phyloP scores from a whole-genome alignment of 2,888 invertebrate genomes.

The Caenorhabditis macrosperma region DNA sequence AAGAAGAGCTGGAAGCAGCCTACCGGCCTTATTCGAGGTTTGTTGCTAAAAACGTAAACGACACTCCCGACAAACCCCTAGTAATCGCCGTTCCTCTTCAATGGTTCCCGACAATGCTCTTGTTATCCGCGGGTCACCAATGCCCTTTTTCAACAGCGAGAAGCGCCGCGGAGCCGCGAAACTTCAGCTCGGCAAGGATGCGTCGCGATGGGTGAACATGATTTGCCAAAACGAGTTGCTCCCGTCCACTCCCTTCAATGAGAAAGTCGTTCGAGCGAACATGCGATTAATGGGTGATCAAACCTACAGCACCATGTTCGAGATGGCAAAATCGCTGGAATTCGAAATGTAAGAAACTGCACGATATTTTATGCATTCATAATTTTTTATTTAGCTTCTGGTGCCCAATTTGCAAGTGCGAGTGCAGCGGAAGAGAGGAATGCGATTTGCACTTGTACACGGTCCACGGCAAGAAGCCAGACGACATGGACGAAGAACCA shows the following conservation, averaged over 20 bases:
- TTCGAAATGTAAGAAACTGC: constrained; percentile 48
- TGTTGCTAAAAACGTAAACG: not conserved
- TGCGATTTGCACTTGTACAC: constrained; percentile 31
- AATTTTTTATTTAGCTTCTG: constrained; percentile 60
- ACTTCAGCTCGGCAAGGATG: constrained; percentile 45
- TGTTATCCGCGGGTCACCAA: constrained; percentile 44
- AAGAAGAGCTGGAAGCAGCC: constrained; percentile 59
- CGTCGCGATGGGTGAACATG: constrained; percentile 41
- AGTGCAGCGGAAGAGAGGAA: constrained; percentile 52
- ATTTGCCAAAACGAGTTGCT: constrained; percentile 39
- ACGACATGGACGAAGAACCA: constrained; percentile 11
- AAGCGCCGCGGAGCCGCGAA: constrained; percentile 11
- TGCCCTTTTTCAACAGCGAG: constrained; percentile 11
- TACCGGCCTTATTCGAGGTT: constrained; percentile 50
- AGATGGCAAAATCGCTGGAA: constrained; percentile 17
- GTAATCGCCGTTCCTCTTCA: constrained; percentile 19
- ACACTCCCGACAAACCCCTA: not conserved
- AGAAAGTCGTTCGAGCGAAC: constrained; percentile 21
- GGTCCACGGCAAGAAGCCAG: constrained; percentile 29
- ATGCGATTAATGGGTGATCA: not conserved
- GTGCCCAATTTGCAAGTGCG: constrained; percentile 75
- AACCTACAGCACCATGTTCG: not conserved
- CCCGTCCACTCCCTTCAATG: constrained; percentile 14
- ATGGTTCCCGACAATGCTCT: constrained; percentile 45
- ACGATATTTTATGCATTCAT: not conserved